phyloP scores from a whole-genome alignment of 1,140 invertebrate genomes.

The Aleiodes sp. region DNA sequence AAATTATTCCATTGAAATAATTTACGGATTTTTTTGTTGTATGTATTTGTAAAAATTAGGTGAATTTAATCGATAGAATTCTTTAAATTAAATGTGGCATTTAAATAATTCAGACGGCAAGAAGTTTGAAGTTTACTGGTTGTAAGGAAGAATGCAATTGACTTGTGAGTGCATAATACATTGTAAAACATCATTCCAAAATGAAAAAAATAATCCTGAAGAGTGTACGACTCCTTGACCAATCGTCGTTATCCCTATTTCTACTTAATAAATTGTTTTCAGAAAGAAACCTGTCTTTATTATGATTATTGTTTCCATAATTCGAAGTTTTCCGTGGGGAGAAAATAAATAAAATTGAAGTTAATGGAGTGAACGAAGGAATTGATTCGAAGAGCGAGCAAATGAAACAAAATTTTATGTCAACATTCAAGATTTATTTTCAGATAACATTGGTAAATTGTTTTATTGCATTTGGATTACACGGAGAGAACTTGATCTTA shows the following conservation, averaged over 20 bases:
- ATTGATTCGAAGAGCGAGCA: background rate
- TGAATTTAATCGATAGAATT: no score
- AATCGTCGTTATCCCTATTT: constrained; percentile 49
- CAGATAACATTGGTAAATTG: constrained; percentile 37
- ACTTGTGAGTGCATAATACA: constrained; percentile 1
- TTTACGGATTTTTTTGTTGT: no score
- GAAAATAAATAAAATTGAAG: no score
- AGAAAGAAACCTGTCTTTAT: constrained; percentile 42
- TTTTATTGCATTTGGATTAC: background rate
- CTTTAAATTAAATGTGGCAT: no score
- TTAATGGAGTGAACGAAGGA: background rate
- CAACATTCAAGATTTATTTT: constrained; percentile 50
- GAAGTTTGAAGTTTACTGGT: no score
- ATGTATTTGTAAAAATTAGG: no score
- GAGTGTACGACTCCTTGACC: constrained; percentile 46
- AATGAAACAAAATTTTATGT: constrained; percentile 7
- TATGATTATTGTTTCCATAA: background rate
- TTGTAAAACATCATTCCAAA: constrained; percentile 21
- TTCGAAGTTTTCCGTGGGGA: no score
- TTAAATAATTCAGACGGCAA: no score
- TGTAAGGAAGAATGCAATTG: no score
- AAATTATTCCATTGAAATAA: no score
- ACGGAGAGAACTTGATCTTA: no score
- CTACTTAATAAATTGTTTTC: constrained; percentile 60
- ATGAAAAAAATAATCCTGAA: constrained; percentile 35